Conservation (phyloP, 2,888 invertebrate genomes). For the Epicampocera succincta region DNA sequence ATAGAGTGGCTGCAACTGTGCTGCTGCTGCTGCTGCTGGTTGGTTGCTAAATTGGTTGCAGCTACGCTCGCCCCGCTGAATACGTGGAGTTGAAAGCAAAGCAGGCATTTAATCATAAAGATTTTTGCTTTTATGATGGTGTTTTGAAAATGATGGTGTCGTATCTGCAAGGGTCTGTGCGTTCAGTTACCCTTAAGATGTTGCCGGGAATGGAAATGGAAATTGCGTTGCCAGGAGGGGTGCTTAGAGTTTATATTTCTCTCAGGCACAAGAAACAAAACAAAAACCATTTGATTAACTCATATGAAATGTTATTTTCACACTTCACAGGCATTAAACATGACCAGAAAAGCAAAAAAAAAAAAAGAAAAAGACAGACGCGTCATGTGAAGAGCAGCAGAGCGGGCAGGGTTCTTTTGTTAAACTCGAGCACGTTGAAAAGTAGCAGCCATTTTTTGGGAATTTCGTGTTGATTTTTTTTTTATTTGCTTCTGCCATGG, state of each 20-base stretch:
- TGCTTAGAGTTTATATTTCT: constrained; percentile 25
- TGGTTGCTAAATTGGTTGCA: constrained; percentile 65
- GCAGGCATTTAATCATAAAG: constrained; percentile 34
- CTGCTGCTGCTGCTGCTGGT: constrained; percentile 43
- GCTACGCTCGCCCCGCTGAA: constrained; percentile 22
- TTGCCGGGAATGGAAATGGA: constrained; percentile 3
- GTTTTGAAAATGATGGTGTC: constrained; percentile 51
- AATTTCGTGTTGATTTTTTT: too few relatives aligned
- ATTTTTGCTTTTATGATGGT: constrained; percentile 34
- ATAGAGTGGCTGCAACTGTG: constrained; percentile 56
- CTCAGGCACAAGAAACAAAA: constrained; percentile 19
- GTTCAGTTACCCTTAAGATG: constrained; percentile 63
- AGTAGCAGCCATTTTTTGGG: constrained; percentile 52
- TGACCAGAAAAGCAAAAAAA: constrained; percentile 24
- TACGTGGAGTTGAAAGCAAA: background rate
- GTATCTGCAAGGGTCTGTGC: constrained; percentile 34
- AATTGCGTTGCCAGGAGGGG: constrained; percentile 24
- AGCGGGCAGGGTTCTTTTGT: constrained; percentile 44
- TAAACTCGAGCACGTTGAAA: background rate
- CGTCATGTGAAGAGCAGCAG: constrained; percentile 35
- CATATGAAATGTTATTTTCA: constrained; percentile 58
- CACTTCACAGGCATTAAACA: constrained; percentile 51
- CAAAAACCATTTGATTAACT: constrained; percentile 60
- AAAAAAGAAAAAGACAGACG: background rate
- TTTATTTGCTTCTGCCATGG: background rate